Evolutionary conservation across 2,113 vertebrate species (phyloP).

Genomic region (Puffinus mauretanicus): DNA sequence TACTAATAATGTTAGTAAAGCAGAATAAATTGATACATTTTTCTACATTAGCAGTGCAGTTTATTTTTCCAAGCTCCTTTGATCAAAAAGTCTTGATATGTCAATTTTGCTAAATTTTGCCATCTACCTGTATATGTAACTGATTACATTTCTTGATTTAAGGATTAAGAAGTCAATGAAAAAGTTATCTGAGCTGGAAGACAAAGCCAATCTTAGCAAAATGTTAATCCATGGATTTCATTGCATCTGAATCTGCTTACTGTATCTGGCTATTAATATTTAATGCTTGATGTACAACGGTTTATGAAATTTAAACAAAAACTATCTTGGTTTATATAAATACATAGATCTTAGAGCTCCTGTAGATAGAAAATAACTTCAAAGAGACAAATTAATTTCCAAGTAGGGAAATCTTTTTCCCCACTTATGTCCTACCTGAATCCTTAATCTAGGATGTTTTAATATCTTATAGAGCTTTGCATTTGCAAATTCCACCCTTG

Average conservation of each 20-base stretch:
- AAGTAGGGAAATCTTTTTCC: not conserved
- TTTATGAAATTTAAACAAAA: constrained; percentile 38
- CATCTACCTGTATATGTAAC: not conserved
- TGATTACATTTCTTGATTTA: constrained; percentile 52
- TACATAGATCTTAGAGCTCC: not conserved
- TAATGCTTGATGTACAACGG: not conserved
- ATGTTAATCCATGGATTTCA: constrained; percentile 5
- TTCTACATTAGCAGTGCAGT: not conserved
- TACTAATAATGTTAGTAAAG: constrained; percentile 14
- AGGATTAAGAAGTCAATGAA: constrained; percentile 41
- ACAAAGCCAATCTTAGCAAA: constrained; percentile 20
- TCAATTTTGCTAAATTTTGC: constrained; percentile 38
- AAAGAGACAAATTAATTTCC: not conserved
- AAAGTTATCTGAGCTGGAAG: constrained; percentile 6
- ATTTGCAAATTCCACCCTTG: not conserved
- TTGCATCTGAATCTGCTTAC: not conserved
- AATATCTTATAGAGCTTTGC: not conserved
- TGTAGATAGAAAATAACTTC: not conserved
- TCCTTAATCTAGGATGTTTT: not conserved
- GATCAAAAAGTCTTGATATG: constrained; percentile 2
- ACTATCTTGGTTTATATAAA: not conserved
- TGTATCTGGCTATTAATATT: constrained; percentile 17
- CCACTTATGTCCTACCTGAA: not conserved
- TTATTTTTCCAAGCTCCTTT: constrained; percentile 3
- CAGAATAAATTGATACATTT: constrained; percentile 14